Evolutionary conservation across 2,888 invertebrate species (phyloP).

Genomic region (Pterostichus niger): DNA sequence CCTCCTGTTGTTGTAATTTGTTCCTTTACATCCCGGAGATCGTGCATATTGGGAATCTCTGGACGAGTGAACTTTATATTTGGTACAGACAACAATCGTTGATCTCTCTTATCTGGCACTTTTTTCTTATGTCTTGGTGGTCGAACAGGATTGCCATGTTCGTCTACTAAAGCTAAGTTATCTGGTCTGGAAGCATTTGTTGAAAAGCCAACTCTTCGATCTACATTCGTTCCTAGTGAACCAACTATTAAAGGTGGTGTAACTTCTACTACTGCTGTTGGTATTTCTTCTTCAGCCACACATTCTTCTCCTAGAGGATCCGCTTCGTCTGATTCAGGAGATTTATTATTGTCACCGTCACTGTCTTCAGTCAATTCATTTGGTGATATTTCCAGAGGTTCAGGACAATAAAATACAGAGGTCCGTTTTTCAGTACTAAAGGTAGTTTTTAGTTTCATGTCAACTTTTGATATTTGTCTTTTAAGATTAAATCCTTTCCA

Average conservation of each 20-base stretch:
- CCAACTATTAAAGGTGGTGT: slow-evolving; percentile 72
- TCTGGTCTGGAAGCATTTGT: slow-evolving; percentile 78
- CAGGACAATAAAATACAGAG: slow-evolving; percentile 75
- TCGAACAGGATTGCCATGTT: slow-evolving; percentile 79
- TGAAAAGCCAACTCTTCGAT: slow-evolving; percentile 75
- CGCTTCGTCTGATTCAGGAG: slow-evolving; percentile 69
- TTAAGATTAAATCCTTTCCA: slow-evolving; percentile 91
- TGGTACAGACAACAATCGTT: slow-evolving; percentile 87
- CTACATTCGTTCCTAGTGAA: slow-evolving; percentile 70
- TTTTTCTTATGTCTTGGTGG: slow-evolving; percentile 79
- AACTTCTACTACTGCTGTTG: slow-evolving; percentile 75
- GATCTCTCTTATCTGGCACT: slow-evolving; percentile 81
- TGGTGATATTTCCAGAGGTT: slow-evolving; percentile 67
- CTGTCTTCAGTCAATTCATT: slow-evolving; percentile 65
- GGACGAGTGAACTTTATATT: slow-evolving; percentile 83
- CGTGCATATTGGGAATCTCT: slow-evolving; percentile 78
- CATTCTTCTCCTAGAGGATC: slow-evolving; percentile 70
- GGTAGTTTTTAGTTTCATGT: slow-evolving; percentile 86
- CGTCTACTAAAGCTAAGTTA: slow-evolving; percentile 82
- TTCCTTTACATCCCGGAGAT: slow-evolving; percentile 80
- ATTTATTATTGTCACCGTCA: slow-evolving; percentile 59
- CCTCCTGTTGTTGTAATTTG: slow-evolving; percentile 68
- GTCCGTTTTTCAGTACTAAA: slow-evolving; percentile 78
- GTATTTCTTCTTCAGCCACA: slow-evolving; percentile 70
- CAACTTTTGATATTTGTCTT: slow-evolving; percentile 89